phyloP scores from a whole-genome alignment of 2,888 invertebrate genomes.

The Hypselothyrea guttata region DNA sequence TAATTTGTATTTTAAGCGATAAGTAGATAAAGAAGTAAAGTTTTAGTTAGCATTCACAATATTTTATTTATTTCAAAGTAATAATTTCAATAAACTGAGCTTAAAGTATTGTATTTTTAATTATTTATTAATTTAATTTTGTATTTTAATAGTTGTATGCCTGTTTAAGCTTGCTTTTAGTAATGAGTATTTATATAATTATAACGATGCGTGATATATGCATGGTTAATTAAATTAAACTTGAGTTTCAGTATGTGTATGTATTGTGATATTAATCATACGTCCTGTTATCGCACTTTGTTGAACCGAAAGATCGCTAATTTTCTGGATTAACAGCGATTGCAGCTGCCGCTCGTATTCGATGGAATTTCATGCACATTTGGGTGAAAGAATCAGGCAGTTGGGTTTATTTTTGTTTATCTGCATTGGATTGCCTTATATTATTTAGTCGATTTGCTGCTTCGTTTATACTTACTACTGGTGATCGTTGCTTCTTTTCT shows the following conservation, averaged over 20 bases:
- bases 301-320: constrained; percentile 9
- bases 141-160: no score
- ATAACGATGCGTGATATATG: not conserved
- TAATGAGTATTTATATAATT: no score
- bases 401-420: constrained; percentile 1
- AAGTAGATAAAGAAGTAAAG: no score
- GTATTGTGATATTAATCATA: constrained; percentile 20
- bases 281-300: constrained; percentile 19
- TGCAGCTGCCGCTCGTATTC: constrained; percentile 28
- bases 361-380: constrained; percentile 15
- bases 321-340: constrained; percentile 17
- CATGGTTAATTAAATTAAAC: no score
- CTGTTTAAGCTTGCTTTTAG: no score
- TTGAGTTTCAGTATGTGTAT: no score
- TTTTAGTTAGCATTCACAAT: no score
- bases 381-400: not conserved
- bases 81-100: no score
- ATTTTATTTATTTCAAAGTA: no score
- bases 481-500: constrained; percentile 24
- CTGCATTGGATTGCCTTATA: constrained; percentile 18
- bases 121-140: constrained; percentile 5
- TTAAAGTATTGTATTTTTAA: no score
- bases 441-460: constrained; percentile 52
- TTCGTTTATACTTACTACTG: no score
- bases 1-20: no score